Base-by-base conservation (phyloP, 2,888 invertebrate genomes). In the Anoplius nigerrimus region DNA sequence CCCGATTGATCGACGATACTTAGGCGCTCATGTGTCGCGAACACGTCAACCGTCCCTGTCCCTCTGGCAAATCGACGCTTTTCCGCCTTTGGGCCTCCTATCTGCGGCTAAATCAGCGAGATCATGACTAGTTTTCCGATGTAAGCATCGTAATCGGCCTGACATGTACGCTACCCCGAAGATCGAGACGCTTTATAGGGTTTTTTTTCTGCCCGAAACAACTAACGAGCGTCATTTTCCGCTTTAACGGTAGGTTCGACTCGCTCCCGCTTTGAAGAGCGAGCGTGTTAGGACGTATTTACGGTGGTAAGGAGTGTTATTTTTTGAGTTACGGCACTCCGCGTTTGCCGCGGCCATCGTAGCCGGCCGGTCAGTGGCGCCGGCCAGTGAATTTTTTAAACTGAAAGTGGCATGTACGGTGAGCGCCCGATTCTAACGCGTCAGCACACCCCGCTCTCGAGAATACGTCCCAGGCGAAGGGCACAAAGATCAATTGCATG, bases 291-390 rank as follows among this genome's bases (percentile, higher is more conserved):
- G 21, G 62, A 42, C 61, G 60, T 75, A 75, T 60, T 69, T 71
- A 55, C 61, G 60, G 11, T 21, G 57, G 34, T 51, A 62, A 22
- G 27, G 51, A 52, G 43, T 11, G 16, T 64, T 67, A 56, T 65
- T 60, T 22, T 57, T 24, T 48, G 53, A 53, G 46, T 27, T 48
- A 24, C 51, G 53, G 5, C 34, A 34, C 4, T 34, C 48, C 62
- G 57, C 34, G 24, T 55, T 59, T 56, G 24, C 51, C 61, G 59
- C 56, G 66, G 69, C 72, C 72, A 75, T 72, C 72, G 62, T 80
- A 72, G 82, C 86, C 86, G 85, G 85, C 84, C 84, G 86, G 86
- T 80, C 79, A 78, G 79, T 85, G 82, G 80, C 84, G 84, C 80
- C 79, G 72, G 74, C 51, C 63, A 51, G 60, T 57, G 27, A 72